These are phyloP conservation scores for Neoitamus cyanurus DNA, from an alignment of 2,888 invertebrate genomes.

Conservation along the genomic window DNA sequence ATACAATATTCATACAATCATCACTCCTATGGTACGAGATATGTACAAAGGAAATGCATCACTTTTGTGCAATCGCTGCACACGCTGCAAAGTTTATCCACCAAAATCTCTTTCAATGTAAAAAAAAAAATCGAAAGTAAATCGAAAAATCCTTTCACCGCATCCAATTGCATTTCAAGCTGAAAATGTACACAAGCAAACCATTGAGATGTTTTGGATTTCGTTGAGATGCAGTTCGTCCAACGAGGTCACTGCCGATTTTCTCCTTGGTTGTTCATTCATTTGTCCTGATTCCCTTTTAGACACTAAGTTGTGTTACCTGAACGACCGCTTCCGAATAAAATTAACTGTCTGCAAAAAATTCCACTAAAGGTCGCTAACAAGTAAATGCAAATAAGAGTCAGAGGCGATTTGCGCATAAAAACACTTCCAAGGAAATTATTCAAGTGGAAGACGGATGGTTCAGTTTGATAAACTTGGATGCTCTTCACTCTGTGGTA, in stretches of 20 bases:
- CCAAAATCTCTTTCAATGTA: not conserved
- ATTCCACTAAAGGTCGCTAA: not conserved
- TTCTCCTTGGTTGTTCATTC: not conserved
- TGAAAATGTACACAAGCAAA: not conserved
- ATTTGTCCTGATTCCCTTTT: not conserved
- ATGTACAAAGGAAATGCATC: no score
- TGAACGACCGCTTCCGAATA: not conserved
- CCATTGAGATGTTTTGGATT: not conserved
- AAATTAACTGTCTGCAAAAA: not conserved
- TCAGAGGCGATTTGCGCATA: not conserved
- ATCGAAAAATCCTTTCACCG: not conserved
- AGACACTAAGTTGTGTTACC: not conserved
- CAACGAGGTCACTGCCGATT: not conserved
- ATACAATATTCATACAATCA: no score
- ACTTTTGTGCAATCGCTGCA: no score
- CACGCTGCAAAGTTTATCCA: no score
- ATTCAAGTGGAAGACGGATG: not conserved
- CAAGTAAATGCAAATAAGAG: not conserved
- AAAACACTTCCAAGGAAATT: not conserved
- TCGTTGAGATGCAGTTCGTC: not conserved
- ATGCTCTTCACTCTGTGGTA: no score
- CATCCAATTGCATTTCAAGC: not conserved
- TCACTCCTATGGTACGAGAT: no score
- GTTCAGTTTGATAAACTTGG: not conserved
- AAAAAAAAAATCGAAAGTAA: not conserved